A percentile compares a stretch with the other conserved stretches of the same genome.
Evolutionary conservation across 2,797 vertebrate genomes (phyloP).

Genomic region (Triplophysa bombifrons): DNA sequence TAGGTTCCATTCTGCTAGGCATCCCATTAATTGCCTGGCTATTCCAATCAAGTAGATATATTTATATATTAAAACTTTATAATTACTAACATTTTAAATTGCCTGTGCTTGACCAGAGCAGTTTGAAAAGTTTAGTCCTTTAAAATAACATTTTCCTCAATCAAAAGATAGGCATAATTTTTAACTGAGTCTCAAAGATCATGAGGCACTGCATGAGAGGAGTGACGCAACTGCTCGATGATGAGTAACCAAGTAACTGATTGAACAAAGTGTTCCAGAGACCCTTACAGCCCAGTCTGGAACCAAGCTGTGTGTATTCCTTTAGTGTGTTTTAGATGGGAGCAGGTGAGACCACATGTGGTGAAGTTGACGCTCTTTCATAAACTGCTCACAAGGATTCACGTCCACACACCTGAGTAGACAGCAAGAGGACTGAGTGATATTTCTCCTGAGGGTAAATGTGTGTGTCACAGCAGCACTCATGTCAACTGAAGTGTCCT

Average conservation of each 20-base stretch:
- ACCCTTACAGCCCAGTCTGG: background rate
- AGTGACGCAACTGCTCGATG: background rate
- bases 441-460: background rate
- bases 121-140: background rate
- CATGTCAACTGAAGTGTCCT: constrained; percentile 9
- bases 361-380: constrained; percentile 5
- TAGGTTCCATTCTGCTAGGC: background rate
- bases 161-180: background rate
- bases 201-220: background rate
- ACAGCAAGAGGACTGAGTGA: background rate
- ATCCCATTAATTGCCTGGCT: background rate
- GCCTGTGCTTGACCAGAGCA: background rate
- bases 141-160: background rate
- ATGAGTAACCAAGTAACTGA: background rate
- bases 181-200: background rate
- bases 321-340: background rate
- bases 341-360: constrained; percentile 7
- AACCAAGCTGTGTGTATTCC: background rate
- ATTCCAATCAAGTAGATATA: background rate
- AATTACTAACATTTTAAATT: background rate
- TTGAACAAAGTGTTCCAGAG: background rate
- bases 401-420: constrained; percentile 2
- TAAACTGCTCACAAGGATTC: constrained; percentile 3
- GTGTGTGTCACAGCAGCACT: constrained; percentile 1
- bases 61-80: constrained; percentile 15